A percentile compares a stretch with the other conserved stretches of the same genome.
Evolutionary conservation across 2,113 vertebrate species (phyloP).

Genomic region (Peromyscus californicus): DNA sequence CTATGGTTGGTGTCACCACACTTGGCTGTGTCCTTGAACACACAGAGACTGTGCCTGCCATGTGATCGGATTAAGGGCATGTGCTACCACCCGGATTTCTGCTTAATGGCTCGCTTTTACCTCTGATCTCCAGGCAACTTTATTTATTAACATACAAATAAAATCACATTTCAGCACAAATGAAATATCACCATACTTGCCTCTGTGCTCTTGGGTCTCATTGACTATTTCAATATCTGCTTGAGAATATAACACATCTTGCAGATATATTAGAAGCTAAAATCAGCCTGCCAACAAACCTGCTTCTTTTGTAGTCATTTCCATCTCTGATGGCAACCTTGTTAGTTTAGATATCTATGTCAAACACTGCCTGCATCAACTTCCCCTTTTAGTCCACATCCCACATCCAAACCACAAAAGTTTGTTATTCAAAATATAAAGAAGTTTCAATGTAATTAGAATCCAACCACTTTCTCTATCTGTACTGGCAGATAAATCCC

Average conservation of each 20-base stretch:
- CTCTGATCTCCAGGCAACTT: too few species aligned
- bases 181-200: neutral
- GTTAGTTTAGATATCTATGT: neutral
- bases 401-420: neutral
- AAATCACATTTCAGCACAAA: too few species aligned
- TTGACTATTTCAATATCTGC: slow-evolving; percentile 4
- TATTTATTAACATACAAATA: too few species aligned
- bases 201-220: neutral
- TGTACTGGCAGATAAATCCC: neutral
- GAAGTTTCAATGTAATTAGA: neutral
- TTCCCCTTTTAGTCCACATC: neutral
- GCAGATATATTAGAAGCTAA: neutral
- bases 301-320: neutral
- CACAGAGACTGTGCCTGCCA: too few species aligned
- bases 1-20: too few species aligned
- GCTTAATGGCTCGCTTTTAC: too few species aligned
- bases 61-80: too few species aligned
- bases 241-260: neutral
- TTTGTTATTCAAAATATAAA: slow-evolving; percentile 6
- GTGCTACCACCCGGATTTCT: too few species aligned
- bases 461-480: neutral
- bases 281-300: neutral
- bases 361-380: neutral
- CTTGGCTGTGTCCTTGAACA: too few species aligned
- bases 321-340: neutral